Evolutionary conservation across 2,888 invertebrate species (phyloP).

Genomic region (Gymnosoma rotundatum): DNA sequence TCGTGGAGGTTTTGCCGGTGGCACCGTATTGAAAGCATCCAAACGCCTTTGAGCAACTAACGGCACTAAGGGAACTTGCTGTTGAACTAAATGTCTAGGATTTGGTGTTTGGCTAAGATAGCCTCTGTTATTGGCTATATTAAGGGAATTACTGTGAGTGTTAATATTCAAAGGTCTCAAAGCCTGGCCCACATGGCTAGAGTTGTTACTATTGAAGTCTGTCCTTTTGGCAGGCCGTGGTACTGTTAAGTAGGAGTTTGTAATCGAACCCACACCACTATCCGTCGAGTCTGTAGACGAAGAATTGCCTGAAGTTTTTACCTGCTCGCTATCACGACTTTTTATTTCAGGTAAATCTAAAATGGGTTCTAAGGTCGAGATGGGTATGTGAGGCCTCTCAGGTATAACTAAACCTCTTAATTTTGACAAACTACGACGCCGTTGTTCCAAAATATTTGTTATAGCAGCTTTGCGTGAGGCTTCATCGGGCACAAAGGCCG

Average conservation of each 20-base stretch:
- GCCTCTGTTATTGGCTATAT: constrained; percentile 75
- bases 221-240: constrained; percentile 73
- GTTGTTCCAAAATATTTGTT: constrained; percentile 90
- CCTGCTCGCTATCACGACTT: constrained; percentile 86
- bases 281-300: constrained; percentile 79
- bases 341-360: constrained; percentile 92
- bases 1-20: constrained; percentile 80
- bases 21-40: constrained; percentile 75
- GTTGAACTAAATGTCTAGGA: constrained; percentile 52
- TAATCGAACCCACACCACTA: constrained; percentile 75
- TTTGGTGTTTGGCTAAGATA: constrained; percentile 76
- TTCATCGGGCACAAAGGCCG: constrained; percentile 78
- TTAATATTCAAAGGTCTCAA: constrained; percentile 74
- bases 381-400: constrained; percentile 85
- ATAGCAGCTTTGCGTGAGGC: constrained; percentile 86
- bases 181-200: constrained; percentile 49
- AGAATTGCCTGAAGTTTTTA: constrained; percentile 81
- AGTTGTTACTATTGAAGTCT: constrained; percentile 57
- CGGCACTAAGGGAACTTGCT: constrained; percentile 66
- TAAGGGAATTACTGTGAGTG: constrained; percentile 76
- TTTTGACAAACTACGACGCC: constrained; percentile 91
- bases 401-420: constrained; percentile 94
- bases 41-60: constrained; percentile 73
- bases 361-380: constrained; percentile 83
- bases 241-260: constrained; percentile 52